These are phyloP conservation scores for Vesta saturnalis DNA, from an alignment of 2,888 invertebrate genomes.

Conservation along the genomic window DNA sequence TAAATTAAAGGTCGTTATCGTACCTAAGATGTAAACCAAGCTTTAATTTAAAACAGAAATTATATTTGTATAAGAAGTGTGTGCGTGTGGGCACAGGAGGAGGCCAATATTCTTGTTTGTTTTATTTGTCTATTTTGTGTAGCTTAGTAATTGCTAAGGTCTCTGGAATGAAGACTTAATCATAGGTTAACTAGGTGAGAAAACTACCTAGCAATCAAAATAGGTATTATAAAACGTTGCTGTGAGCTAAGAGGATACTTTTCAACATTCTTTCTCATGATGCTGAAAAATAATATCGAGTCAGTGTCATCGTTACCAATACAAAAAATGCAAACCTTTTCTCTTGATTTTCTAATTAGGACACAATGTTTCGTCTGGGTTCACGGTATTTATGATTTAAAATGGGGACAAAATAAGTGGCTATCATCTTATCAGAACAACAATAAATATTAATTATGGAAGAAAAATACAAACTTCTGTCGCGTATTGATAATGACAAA, in stretches of 20 bases:
- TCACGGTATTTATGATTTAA: no score
- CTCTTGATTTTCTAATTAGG: no score
- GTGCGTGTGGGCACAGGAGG: constrained; percentile 28
- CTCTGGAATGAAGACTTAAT: constrained; percentile 51
- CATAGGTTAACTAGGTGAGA: constrained; percentile 55
- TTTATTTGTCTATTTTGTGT: constrained; percentile 23
- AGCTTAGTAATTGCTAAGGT: constrained; percentile 44
- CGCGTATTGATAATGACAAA: constrained; percentile 26
- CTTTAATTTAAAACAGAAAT: no score
- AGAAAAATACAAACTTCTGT: constrained; percentile 25
- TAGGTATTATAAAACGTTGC: constrained; percentile 27
- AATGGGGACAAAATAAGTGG: constrained; percentile 21
- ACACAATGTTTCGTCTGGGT: no score
- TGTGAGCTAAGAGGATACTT: constrained; percentile 14
- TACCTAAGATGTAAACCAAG: no score
- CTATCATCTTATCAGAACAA: constrained; percentile 1
- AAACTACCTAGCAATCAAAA: constrained; percentile 51
- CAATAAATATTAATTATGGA: constrained; percentile 21
- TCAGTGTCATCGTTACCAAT: not conserved
- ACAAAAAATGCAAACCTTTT: no score
- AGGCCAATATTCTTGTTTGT: constrained; percentile 27
- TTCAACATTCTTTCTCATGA: constrained; percentile 29
- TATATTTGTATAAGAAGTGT: constrained; percentile 5
- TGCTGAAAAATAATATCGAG: no score
- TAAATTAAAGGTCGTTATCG: no score